Percentiles rank a stretch among this genome's conserved stretches.
Evolutionary conservation across 2,797 vertebrate species (phyloP).

Genomic region (Acanthurus lineatus): DNA sequence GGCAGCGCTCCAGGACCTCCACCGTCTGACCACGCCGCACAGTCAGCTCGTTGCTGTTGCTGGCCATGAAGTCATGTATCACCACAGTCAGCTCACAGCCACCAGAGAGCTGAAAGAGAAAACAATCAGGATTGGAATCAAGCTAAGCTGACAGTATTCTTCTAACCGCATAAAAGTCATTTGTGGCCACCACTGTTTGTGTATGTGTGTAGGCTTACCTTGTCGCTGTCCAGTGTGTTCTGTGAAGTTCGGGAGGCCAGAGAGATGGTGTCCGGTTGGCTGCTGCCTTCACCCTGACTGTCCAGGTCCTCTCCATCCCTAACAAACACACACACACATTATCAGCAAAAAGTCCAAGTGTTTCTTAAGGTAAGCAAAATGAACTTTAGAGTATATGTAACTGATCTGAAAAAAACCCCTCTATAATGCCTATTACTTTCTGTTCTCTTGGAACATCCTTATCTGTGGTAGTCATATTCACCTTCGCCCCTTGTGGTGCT

Average conservation of each 20-base stretch:
- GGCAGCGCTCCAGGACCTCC: conserved; percentile 96
- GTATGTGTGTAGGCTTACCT: conserved; percentile 82
- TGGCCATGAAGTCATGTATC: conserved; percentile 97
- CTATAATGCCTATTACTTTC: not conserved
- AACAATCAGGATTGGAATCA: not conserved
- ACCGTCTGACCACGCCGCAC: conserved; percentile 97
- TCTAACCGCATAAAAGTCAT: not conserved
- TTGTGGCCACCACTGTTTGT: not conserved
- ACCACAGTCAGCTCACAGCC: conserved; percentile 98
- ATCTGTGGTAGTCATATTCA: conserved; percentile 53
- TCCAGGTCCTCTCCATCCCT: conserved; percentile 98
- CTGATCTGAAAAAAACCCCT: not conserved
- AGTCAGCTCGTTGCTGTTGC: conserved; percentile 96
- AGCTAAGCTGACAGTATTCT: not conserved
- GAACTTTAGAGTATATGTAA: not conserved
- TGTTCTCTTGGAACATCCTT: no score
- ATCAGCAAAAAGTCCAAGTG: not conserved
- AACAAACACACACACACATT: not conserved
- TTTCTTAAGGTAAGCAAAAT: not conserved
- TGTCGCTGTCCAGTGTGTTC: conserved; percentile 98
- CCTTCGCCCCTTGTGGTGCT: conserved; percentile 95
- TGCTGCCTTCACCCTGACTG: conserved; percentile 99
- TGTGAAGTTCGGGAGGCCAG: conserved; percentile 98
- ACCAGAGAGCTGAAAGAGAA: conserved; percentile 90
- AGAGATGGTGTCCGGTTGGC: conserved; percentile 98